Conservation (phyloP, 1,140 invertebrate genomes). For the Drosophila murphyi region DNA sequence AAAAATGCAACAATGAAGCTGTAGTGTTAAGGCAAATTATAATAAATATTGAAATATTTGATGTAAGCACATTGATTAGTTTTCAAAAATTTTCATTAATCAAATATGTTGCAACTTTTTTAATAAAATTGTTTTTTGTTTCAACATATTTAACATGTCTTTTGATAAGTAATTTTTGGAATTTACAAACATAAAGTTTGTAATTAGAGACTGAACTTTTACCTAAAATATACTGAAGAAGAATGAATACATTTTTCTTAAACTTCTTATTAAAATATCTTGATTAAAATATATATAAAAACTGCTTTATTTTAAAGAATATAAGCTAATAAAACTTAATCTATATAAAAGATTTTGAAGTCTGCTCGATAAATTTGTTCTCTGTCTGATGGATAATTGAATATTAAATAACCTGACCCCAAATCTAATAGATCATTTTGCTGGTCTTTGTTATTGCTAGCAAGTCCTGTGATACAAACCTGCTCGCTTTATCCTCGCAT, state of each 20-base stretch:
- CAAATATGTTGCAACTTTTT: too few relatives aligned
- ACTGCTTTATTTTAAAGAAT: too few relatives aligned
- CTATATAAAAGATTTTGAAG: not conserved
- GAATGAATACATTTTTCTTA: too few relatives aligned
- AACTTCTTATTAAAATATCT: too few relatives aligned
- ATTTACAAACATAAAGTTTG: too few relatives aligned
- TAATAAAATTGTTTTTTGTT: too few relatives aligned
- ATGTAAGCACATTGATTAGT: not conserved
- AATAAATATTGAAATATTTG: not conserved
- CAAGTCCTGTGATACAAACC: not conserved
- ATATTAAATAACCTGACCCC: constrained; percentile 5
- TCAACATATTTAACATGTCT: too few relatives aligned
- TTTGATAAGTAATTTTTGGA: too few relatives aligned
- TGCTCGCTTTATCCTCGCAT: too few relatives aligned
- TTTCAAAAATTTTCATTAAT: not conserved
- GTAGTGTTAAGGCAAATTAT: not conserved
- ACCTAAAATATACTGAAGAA: too few relatives aligned
- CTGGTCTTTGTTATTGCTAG: not conserved
- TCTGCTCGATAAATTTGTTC: not conserved
- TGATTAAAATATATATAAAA: too few relatives aligned
- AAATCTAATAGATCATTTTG: constrained; percentile 6
- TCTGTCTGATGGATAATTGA: constrained; percentile 23
- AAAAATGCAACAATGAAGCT: not conserved
- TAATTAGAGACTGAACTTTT: too few relatives aligned
- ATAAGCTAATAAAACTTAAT: not conserved